Conservation (phyloP, 2,797 vertebrate species). For the Babyrousa celebensis region DNA sequence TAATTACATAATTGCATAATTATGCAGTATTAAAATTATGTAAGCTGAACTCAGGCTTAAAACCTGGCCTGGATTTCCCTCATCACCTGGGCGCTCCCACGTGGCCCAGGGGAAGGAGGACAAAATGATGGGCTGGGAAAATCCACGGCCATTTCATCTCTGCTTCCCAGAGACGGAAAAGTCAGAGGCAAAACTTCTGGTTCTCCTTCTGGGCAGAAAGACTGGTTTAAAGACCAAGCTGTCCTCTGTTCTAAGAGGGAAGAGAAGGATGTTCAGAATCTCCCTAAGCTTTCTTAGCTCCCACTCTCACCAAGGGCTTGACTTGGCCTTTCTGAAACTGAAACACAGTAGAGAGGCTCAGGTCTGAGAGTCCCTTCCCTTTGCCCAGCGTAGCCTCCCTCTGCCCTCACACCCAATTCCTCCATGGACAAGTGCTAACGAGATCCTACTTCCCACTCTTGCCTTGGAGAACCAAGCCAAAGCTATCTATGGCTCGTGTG, state of each 20-base stretch:
- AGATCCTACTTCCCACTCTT: neutral
- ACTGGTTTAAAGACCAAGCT: neutral
- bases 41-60: slow-evolving; percentile 85
- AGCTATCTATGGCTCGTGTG: neutral
- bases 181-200: neutral
- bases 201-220: neutral
- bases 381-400: neutral
- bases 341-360: neutral
- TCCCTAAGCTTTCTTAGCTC: neutral
- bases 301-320: neutral
- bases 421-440: neutral
- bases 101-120: neutral
- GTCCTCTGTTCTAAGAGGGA: neutral
- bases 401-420: neutral
- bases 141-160: neutral
- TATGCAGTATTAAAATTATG: slow-evolving; percentile 87
- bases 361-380: neutral
- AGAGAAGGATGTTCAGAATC: neutral
- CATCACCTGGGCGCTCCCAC: slow-evolving; percentile 72
- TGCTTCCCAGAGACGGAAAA: neutral
- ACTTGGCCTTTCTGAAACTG: neutral
- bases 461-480: neutral
- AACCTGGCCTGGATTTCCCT: slow-evolving; percentile 84
- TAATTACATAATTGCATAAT: slow-evolving; percentile 89
- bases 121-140: neutral